These are phyloP conservation scores for Tetramorium bicarinatum DNA, from an alignment of 2,888 invertebrate species.

Conservation along the genomic window DNA sequence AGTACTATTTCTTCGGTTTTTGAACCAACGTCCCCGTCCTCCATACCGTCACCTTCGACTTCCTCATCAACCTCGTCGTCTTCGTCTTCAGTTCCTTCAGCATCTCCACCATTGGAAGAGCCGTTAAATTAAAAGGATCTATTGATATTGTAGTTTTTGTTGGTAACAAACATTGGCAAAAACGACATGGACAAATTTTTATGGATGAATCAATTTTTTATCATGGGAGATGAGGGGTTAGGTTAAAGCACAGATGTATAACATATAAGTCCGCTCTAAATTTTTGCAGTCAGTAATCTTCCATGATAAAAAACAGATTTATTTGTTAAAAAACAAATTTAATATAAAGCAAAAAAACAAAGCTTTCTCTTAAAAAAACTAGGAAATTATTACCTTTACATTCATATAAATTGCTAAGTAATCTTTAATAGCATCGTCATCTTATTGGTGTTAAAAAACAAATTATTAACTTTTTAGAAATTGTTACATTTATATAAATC, in stretches of 20 bases:
- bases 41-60: no score
- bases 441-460: no score
- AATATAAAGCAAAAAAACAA: background rate
- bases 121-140: background rate
- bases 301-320: no score
- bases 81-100: background rate
- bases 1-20: background rate
- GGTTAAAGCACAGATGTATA: no score
- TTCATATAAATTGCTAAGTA: background rate
- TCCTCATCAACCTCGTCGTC: background rate
- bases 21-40: no score
- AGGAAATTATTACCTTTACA: background rate
- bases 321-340: no score
- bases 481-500: background rate
- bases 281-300: no score
- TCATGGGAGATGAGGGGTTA: no score
- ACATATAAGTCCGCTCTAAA: no score
- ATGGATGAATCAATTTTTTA: no score
- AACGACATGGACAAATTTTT: no score
- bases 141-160: background rate
- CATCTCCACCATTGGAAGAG: background rate
- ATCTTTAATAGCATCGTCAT: background rate
- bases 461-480: background rate
- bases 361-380: background rate
- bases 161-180: background rate